Evolutionary conservation across 2,888 invertebrate genomes (phyloP), one percentile per base, ranked within the genome.

Genomic region (Philonicus albiceps): DNA sequence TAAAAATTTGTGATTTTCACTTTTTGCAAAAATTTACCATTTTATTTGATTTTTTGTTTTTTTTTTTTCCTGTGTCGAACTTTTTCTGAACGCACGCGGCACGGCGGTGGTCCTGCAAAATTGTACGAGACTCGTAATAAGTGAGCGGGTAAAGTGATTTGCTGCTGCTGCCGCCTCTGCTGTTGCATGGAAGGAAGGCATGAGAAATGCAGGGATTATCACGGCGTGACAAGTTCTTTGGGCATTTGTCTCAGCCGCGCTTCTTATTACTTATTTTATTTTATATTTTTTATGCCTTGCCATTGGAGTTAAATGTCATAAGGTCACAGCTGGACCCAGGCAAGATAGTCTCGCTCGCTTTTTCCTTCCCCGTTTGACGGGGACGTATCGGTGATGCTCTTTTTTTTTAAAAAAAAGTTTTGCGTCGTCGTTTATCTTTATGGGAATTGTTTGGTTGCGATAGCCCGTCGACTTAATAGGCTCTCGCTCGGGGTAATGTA

Each of bases 1-100:
- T 64, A 49, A 37, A 78, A 78, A 40, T 78, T 78, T 78, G 40
- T 76, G 19, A 43, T 78, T 78, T 78, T 78, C 78, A 78, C 78
- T 78, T 78, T 78, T 78, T 78, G 22, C 27, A 43, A 49, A 43
- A 78, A 53, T 49, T 27, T 49, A 27, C n/a, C 27, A 43, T 78
- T 78, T 78, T 27, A 37, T 37, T 37, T 37, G 1, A 37, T 22
- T 43, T 11, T 16, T 43, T n/a, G n/a, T n/a, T 1, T 43, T 43
- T 16, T 16, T 43, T 16, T 43, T 13, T 43, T 11, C 13, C 40
- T 43, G 40, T 43, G n/a, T 13, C 6, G 13, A 43, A 78, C 13
- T 49, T 78, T 49, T 22, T 64, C 22, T 64, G 64, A 11, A 27
- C 64, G 22, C 64, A 64, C 19, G 64, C 27, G 19, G 22, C 27